Percentiles rank a stretch among this genome's conserved stretches.
Conservation (phyloP, 2,797 vertebrate species). For the Enteromius paludinosus region DNA sequence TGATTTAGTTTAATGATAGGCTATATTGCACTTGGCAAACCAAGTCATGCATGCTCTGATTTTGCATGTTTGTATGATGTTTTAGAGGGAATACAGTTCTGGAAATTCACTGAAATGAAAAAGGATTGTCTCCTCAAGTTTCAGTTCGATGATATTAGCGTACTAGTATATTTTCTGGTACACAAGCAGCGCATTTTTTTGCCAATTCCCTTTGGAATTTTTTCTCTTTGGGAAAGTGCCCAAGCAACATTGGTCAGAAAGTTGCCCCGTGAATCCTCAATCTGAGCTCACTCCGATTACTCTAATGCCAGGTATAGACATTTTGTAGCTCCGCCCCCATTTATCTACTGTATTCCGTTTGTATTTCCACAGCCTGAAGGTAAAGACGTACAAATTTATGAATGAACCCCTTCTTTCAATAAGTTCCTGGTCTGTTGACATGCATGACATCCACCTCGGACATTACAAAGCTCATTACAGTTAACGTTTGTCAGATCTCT, state of each 20-base stretch:
- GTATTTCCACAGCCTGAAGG: not conserved
- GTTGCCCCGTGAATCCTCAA: too few relatives aligned
- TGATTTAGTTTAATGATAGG: not conserved
- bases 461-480: not conserved
- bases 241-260: too few relatives aligned
- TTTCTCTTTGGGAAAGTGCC: too few relatives aligned
- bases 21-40: not conserved
- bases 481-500: not conserved
- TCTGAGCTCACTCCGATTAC: too few relatives aligned
- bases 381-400: not conserved
- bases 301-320: not conserved
- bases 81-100: not conserved
- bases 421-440: not conserved
- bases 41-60: not conserved
- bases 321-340: not conserved
- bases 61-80: not conserved
- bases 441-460: not conserved
- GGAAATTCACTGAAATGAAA: not conserved
- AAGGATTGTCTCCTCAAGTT: not conserved
- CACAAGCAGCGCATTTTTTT: not conserved
- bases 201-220: too few relatives aligned
- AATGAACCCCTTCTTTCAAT: not conserved
- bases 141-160: not conserved
- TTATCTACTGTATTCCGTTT: not conserved
- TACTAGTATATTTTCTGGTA: not conserved